A percentile compares a stretch with the other conserved stretches of the same genome.
These are phyloP conservation scores for Aphelenchoides fujianensis DNA, from an alignment of 1,140 invertebrate genomes.

Conservation along the genomic window DNA sequence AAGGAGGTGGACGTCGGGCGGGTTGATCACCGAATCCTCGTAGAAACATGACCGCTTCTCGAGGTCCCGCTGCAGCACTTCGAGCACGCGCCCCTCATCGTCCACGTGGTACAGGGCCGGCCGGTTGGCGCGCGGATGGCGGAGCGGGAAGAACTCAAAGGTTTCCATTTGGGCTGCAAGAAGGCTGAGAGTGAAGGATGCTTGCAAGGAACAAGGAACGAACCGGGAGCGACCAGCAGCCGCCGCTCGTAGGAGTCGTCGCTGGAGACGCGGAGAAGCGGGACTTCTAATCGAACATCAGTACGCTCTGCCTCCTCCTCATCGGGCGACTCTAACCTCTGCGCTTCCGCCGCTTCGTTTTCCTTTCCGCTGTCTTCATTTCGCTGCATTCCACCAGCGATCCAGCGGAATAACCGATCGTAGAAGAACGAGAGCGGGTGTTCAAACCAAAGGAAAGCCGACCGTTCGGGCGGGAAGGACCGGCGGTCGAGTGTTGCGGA, in stretches of 20 bases:
- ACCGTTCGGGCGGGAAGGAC: too few relatives aligned
- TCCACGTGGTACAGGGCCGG: neutral
- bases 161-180: neutral
- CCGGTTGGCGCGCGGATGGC: constrained; percentile 1
- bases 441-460: too few relatives aligned
- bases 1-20: neutral
- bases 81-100: neutral
- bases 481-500: too few relatives aligned
- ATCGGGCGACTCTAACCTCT: neutral
- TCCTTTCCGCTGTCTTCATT: neutral
- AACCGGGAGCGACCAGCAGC: neutral
- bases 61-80: constrained; percentile 4
- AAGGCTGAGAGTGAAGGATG: neutral
- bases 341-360: neutral
- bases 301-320: neutral
- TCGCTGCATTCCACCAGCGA: neutral
- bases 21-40: neutral
- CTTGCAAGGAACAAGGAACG: neutral
- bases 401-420: too few relatives aligned
- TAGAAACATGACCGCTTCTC: constrained; percentile 14
- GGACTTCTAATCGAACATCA: constrained; percentile 7
- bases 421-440: too few relatives aligned
- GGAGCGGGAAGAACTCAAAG: neutral
- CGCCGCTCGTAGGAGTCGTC: neutral
- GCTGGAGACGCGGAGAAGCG: neutral